Conservation (phyloP, 2,888 invertebrate genomes). For the Melieria crassipennis region DNA sequence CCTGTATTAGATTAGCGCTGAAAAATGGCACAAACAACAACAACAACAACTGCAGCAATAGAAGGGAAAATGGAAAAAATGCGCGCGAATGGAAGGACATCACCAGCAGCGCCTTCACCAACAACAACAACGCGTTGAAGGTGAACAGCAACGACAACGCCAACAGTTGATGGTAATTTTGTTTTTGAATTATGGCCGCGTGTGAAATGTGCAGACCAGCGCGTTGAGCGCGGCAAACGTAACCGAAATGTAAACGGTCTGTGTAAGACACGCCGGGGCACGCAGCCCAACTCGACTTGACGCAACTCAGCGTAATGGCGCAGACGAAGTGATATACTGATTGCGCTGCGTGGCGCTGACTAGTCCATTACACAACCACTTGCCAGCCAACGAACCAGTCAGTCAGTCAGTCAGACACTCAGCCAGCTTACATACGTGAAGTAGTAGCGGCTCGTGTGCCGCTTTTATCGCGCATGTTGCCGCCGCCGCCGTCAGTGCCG, state of each 20-base stretch:
- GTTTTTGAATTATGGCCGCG: conserved; percentile 23
- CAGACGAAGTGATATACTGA: conserved; percentile 13
- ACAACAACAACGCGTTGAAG: neutral
- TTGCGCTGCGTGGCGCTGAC: neutral
- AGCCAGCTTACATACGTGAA: conserved; percentile 1
- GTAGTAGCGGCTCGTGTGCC: too few relatives aligned
- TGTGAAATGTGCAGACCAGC: conserved; percentile 22
- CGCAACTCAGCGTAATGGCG: neutral
- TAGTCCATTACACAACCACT: conserved; percentile 16
- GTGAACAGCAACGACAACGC: neutral
- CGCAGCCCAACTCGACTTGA: neutral
- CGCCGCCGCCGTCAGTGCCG: too few relatives aligned
- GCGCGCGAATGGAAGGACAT: neutral
- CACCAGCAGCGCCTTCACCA: neutral
- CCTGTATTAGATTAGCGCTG: conserved; percentile 19
- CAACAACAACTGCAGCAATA: conserved; percentile 2
- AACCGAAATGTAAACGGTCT: conserved; percentile 20
- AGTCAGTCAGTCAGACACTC: conserved; percentile 13
- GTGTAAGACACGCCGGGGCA: neutral
- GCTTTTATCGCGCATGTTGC: too few relatives aligned
- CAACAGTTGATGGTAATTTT: conserved; percentile 23
- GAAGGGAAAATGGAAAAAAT: neutral
- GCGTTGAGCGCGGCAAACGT: neutral
- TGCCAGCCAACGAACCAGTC: conserved; percentile 1
- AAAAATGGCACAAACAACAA: conserved; percentile 14